Conservation (phyloP, 2,888 invertebrate genomes). For the Dryocosmus kuriphilus region DNA sequence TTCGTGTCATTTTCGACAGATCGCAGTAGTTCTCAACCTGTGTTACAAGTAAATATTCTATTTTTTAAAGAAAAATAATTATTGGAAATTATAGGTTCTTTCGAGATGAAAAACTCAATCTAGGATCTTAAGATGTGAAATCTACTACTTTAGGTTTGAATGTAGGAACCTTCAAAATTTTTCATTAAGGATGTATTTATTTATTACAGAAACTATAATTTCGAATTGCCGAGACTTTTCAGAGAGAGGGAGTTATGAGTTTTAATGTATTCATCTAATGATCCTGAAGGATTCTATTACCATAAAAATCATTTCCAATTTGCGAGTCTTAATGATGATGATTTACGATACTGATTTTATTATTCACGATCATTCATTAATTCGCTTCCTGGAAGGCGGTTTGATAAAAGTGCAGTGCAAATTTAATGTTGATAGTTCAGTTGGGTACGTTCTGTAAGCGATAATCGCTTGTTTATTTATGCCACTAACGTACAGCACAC, state of each 20-base stretch:
- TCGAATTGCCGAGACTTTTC: background rate
- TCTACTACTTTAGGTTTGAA: background rate
- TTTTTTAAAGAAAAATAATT: background rate
- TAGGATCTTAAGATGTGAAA: background rate
- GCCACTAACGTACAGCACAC: constrained; percentile 62
- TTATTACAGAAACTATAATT: too few species aligned
- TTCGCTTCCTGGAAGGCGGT: constrained; percentile 38
- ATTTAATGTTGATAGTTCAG: constrained; percentile 39
- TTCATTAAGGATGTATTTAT: too few species aligned
- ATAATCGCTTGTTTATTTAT: constrained; percentile 47
- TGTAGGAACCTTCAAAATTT: background rate
- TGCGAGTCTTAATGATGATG: constrained; percentile 29
- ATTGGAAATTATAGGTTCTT: too few species aligned
- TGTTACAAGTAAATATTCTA: background rate
- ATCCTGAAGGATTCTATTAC: background rate
- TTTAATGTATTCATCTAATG: background rate
- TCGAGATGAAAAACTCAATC: too few species aligned
- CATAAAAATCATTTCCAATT: constrained; percentile 10
- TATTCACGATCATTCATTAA: constrained; percentile 38
- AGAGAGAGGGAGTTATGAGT: background rate
- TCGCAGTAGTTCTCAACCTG: constrained; percentile 33
- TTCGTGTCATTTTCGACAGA: constrained; percentile 54
- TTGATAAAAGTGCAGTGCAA: constrained; percentile 35
- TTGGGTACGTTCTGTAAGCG: constrained; percentile 26
- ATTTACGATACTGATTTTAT: constrained; percentile 34